Percentiles rank a stretch among this genome's conserved stretches.
Conservation (phyloP, 2,888 invertebrate genomes). For the Deilephila elpenor region DNA sequence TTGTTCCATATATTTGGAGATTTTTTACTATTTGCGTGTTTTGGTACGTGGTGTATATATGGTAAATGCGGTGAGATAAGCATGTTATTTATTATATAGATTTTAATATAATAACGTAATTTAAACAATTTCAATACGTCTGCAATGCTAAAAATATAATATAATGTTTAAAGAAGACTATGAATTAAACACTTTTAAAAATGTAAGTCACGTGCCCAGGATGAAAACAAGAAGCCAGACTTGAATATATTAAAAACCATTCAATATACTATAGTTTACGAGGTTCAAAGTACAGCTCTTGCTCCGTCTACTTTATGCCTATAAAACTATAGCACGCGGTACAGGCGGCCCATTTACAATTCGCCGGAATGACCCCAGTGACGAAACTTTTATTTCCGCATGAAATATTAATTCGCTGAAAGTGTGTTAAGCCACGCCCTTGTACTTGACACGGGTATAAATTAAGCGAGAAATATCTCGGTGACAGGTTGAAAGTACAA, state of each 20-base stretch:
- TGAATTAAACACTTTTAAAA: too few relatives aligned
- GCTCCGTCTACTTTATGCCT: not conserved
- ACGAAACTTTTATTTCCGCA: constrained; percentile 20
- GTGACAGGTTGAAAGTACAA: not conserved
- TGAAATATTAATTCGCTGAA: constrained; percentile 4
- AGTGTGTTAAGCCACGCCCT: constrained; percentile 15
- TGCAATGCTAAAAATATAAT: too few relatives aligned
- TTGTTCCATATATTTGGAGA: not conserved
- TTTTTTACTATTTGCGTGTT: too few relatives aligned
- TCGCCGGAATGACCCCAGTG: constrained; percentile 4
- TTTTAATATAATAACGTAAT: too few relatives aligned
- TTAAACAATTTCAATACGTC: too few relatives aligned
- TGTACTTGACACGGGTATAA: not conserved
- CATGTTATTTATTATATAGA: too few relatives aligned
- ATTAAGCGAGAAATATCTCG: not conserved
- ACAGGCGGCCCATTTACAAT: not conserved
- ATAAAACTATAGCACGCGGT: not conserved
- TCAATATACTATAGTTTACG: too few relatives aligned
- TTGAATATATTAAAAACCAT: too few relatives aligned
- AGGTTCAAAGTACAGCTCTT: not conserved
- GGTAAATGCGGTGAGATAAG: not conserved
- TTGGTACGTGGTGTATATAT: not conserved
- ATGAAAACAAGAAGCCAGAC: too few relatives aligned
- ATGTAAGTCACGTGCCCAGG: too few relatives aligned
- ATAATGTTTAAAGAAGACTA: too few relatives aligned